A percentile compares a stretch with the other conserved stretches of the same genome.
These are phyloP conservation scores for Balearica regulorum DNA, from an alignment of 2,797 vertebrate species.

Conservation along the genomic window DNA sequence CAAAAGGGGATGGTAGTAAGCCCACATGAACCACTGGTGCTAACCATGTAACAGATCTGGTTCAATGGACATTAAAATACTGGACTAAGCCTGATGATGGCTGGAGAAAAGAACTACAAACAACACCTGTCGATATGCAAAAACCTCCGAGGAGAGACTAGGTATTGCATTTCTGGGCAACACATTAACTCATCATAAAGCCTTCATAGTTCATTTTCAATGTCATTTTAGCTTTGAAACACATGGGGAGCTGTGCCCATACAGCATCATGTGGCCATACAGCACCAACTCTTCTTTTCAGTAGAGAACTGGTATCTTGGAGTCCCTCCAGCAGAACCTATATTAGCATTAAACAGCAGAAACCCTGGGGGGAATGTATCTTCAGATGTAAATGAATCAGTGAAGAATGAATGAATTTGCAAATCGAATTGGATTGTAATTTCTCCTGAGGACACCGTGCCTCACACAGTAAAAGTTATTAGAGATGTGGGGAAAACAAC, in stretches of 20 bases:
- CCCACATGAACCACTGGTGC: background rate
- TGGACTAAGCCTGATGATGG: background rate
- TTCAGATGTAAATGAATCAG: background rate
- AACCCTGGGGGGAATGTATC: background rate
- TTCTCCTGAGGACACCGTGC: background rate
- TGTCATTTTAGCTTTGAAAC: background rate
- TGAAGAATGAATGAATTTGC: conserved; percentile 9
- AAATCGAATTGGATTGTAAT: background rate
- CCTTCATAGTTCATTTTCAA: background rate
- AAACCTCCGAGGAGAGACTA: background rate
- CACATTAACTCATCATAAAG: background rate
- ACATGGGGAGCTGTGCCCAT: background rate
- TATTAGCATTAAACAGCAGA: background rate
- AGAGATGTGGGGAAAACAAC: background rate
- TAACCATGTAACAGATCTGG: background rate
- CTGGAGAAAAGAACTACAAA: background rate
- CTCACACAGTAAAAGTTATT: background rate
- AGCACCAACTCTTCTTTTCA: background rate
- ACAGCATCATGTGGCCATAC: background rate
- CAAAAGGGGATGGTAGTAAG: background rate
- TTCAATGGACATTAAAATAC: background rate
- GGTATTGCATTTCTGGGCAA: background rate
- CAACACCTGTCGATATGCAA: background rate
- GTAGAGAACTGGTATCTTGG: background rate
- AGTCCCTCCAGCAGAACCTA: background rate